phyloP scores from a whole-genome alignment of 2,113 vertebrate species.

The Mungos mungo region DNA sequence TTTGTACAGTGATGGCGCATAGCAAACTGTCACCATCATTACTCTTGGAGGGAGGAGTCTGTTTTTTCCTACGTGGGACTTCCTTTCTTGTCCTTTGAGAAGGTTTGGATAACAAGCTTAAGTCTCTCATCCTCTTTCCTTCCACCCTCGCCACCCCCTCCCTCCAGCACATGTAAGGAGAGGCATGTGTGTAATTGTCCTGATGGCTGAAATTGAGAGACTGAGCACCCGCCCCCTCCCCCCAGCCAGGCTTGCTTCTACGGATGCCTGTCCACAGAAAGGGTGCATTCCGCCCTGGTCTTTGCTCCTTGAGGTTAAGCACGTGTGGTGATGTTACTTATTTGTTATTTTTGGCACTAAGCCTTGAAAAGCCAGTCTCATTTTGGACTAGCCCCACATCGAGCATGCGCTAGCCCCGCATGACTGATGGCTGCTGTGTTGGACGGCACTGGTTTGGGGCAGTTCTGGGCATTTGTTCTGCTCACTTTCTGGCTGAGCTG shows the following conservation, averaged over 20 bases:
- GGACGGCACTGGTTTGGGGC: neutral
- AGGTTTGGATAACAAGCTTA: neutral
- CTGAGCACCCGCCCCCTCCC: too few species aligned
- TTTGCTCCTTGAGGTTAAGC: neutral
- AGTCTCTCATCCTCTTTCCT: neutral
- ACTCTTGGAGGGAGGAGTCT: neutral
- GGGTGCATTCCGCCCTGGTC: neutral
- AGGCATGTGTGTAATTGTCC: too few species aligned
- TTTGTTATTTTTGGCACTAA: neutral
- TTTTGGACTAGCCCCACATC: neutral
- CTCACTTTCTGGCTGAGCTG: neutral
- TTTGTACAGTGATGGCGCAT: neutral
- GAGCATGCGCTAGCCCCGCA: rapidly evolving
- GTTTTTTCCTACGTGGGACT: neutral
- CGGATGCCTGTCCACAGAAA: neutral
- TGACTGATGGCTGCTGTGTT: neutral
- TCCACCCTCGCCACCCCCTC: too few species aligned
- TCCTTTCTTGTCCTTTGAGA: neutral
- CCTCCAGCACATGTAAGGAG: neutral
- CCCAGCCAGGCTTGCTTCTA: neutral
- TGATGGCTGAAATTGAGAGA: neutral
- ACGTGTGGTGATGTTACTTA: neutral
- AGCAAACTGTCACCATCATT: neutral
- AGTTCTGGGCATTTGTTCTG: neutral
- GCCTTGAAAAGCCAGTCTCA: neutral